Evolutionary conservation across 1,140 invertebrate species (phyloP).

Genomic region (Zaprionus gabonicus): DNA sequence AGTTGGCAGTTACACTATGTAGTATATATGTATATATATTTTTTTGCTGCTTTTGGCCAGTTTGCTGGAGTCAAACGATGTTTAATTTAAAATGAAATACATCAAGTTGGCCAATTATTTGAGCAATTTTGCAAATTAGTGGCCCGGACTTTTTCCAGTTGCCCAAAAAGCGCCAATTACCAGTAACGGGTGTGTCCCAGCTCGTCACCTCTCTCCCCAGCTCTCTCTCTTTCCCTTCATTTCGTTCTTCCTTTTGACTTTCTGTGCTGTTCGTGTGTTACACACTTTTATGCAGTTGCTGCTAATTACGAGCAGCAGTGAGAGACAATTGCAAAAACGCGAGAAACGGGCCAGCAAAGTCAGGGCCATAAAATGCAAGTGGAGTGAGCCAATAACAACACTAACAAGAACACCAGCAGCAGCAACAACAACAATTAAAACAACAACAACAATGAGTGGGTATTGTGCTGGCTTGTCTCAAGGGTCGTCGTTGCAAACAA

Average conservation of each 20-base stretch:
- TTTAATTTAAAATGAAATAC: slow-evolving; percentile 76
- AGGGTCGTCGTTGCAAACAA: slow-evolving; percentile 46
- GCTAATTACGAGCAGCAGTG: slow-evolving; percentile 57
- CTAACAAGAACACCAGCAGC: slow-evolving; percentile 29
- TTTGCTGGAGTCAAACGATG: slow-evolving; percentile 36
- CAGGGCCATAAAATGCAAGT: slow-evolving; percentile 29
- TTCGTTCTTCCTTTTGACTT: neutral
- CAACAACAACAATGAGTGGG: slow-evolving; percentile 33
- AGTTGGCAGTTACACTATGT: slow-evolving; percentile 22
- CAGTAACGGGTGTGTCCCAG: slow-evolving; percentile 27
- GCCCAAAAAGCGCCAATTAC: slow-evolving; percentile 64
- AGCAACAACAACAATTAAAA: slow-evolving; percentile 13
- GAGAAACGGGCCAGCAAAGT: slow-evolving; percentile 27
- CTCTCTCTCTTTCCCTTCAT: neutral
- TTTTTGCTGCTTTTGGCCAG: slow-evolving; percentile 32
- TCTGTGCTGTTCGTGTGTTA: neutral
- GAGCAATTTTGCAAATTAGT: slow-evolving; percentile 77
- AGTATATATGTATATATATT: neutral
- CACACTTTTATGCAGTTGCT: slow-evolving; percentile 49
- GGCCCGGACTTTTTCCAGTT: slow-evolving; percentile 51
- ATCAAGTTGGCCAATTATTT: slow-evolving; percentile 77
- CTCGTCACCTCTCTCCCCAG: neutral
- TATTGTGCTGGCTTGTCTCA: slow-evolving; percentile 43
- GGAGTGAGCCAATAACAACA: slow-evolving; percentile 1
- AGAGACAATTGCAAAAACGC: slow-evolving; percentile 44